phyloP scores from a whole-genome alignment of 2,113 vertebrate genomes.

The Rhynchopsitta pachyrhyncha region DNA sequence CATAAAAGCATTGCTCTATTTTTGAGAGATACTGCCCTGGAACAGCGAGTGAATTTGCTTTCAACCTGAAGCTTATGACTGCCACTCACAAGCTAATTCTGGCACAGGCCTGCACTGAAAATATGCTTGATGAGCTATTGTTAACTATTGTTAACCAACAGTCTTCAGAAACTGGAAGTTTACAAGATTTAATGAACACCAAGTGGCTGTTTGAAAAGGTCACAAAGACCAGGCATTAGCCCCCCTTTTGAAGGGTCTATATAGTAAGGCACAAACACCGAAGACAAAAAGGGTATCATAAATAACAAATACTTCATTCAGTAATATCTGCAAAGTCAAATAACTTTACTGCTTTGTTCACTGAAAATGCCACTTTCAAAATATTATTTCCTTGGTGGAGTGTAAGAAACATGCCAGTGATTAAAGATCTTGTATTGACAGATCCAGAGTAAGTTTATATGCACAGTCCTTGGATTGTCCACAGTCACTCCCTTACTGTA shows the following conservation, averaged over 20 bases:
- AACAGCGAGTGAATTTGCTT: neutral
- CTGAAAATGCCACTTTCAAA: neutral
- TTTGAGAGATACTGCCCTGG: neutral
- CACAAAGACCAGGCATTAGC: neutral
- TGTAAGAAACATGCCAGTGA: neutral
- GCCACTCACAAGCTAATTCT: constrained; percentile 19
- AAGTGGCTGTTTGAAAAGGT: neutral
- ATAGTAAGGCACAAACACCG: neutral
- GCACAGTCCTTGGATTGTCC: neutral
- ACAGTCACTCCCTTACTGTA: neutral
- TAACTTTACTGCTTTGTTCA: neutral
- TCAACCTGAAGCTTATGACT: neutral
- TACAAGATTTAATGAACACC: neutral
- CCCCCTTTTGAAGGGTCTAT: neutral
- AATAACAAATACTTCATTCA: neutral
- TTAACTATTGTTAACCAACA: neutral
- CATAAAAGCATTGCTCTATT: constrained; percentile 23
- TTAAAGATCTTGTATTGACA: neutral
- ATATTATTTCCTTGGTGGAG: neutral
- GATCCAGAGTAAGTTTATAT: neutral
- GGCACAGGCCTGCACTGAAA: constrained; percentile 9
- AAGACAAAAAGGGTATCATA: neutral
- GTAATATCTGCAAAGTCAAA: neutral
- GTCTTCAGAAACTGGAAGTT: neutral
- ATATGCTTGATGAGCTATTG: neutral